Percentiles rank a stretch among this genome's conserved stretches.
Conservation (phyloP, 2,113 vertebrate genomes). For the Dolichotis patagonum region DNA sequence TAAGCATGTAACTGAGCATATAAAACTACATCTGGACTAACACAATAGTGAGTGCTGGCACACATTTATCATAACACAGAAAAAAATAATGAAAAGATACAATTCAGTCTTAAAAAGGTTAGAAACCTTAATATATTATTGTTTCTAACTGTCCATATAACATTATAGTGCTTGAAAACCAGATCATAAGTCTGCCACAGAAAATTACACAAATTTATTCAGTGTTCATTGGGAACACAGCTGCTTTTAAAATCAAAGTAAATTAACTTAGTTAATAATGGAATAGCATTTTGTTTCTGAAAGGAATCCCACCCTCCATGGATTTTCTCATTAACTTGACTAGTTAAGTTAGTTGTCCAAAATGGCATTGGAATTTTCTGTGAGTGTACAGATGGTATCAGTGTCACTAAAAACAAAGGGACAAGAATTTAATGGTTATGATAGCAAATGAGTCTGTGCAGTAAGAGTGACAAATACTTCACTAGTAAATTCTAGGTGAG, state of each 20-base stretch:
- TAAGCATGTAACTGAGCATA: conserved; percentile 84
- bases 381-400: conserved; percentile 53
- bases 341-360: conserved; percentile 71
- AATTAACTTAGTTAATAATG: conserved; percentile 82
- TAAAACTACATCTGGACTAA: conserved; percentile 83
- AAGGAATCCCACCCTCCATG: conserved; percentile 47
- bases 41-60: conserved; percentile 81
- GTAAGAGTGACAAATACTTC: conserved; percentile 60
- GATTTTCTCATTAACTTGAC: conserved; percentile 82
- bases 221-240: conserved; percentile 95
- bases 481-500: background rate
- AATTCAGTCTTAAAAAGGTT: conserved; percentile 88
- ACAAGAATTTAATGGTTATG: conserved; percentile 66
- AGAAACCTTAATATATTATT: conserved; percentile 86
- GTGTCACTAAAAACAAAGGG: conserved; percentile 55
- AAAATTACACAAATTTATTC: conserved; percentile 94
- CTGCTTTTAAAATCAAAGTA: conserved; percentile 92
- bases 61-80: conserved; percentile 81
- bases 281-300: conserved; percentile 81
- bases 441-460: conserved; percentile 64
- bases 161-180: conserved; percentile 95
- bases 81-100: conserved; percentile 79
- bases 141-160: conserved; percentile 90
- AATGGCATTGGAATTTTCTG: conserved; percentile 58
- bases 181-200: conserved; percentile 93